These are phyloP conservation scores for Saxicola maurus DNA, from an alignment of 2,797 vertebrate species.

Conservation along the genomic window DNA sequence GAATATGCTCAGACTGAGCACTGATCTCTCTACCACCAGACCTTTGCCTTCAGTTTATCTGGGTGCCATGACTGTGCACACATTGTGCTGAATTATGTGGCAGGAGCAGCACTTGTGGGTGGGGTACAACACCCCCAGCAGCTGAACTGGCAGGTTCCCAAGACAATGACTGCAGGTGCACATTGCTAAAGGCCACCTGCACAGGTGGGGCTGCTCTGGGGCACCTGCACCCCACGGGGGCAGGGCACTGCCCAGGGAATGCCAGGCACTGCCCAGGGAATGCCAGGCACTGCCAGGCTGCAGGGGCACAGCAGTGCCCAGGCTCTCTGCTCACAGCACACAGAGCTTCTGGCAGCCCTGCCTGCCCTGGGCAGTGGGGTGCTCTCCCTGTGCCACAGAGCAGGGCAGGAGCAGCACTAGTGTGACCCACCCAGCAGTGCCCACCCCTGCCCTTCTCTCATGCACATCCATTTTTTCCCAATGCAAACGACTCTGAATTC, in stretches of 20 bases:
- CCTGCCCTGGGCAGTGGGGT: fast-evolving
- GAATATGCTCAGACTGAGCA: not conserved
- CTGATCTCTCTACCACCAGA: not conserved
- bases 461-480: fast-evolving
- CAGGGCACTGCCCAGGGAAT: not conserved
- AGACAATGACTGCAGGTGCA: fast-evolving
- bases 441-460: not conserved
- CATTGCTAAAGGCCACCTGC: not conserved
- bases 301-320: no score
- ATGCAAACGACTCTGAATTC: not conserved
- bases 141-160: fast-evolving
- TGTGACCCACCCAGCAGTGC: no score
- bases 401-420: not conserved
- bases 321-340: fast-evolving
- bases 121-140: not conserved
- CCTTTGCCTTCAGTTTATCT: not conserved
- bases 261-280: no score
- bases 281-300: no score
- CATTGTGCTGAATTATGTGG: not conserved
- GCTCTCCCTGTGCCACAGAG: not conserved
- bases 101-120: not conserved
- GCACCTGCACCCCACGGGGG: fast-evolving
- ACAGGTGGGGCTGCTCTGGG: not conserved
- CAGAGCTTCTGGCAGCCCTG: not conserved
- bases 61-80: not conserved